A percentile compares a stretch with the other conserved stretches of the same genome.
These are phyloP conservation scores for Melanotaenia boesemani DNA, from an alignment of 2,797 vertebrate genomes.

Conservation along the genomic window DNA sequence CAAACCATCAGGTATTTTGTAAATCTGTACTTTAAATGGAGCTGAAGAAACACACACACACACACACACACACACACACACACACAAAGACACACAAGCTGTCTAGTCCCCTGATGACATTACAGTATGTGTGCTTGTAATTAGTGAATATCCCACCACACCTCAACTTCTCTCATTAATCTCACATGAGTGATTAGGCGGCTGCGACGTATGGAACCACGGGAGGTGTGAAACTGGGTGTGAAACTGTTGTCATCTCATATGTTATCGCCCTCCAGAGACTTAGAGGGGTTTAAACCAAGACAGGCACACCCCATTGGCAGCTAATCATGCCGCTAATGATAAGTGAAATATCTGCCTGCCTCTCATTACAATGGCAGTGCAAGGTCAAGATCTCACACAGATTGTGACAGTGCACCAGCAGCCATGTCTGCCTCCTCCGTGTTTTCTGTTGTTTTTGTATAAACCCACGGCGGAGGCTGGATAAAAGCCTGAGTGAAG, in stretches of 20 bases:
- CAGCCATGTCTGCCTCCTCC: neutral
- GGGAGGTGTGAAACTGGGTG: conserved; percentile 79
- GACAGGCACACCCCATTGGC: conserved; percentile 75
- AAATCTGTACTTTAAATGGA: conserved; percentile 38
- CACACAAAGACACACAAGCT: conserved; percentile 19
- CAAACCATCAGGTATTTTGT: conserved; percentile 36
- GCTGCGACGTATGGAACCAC: conserved; percentile 68
- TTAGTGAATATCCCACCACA: conserved; percentile 75
- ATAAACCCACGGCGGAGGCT: conserved; percentile 31
- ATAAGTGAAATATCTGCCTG: conserved; percentile 74
- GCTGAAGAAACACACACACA: conserved; percentile 8
- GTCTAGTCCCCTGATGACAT: conserved; percentile 49
- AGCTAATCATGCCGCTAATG: conserved; percentile 79
- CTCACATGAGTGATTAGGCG: conserved; percentile 81
- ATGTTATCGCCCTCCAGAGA: conserved; percentile 76
- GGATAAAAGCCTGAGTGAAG: conserved; percentile 40
- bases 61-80: conserved; percentile 7
- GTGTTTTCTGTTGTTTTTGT: conserved; percentile 39
- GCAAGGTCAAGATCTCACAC: conserved; percentile 71
- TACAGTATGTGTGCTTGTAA: conserved; percentile 64
- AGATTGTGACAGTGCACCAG: conserved; percentile 6
- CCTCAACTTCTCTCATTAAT: conserved; percentile 81
- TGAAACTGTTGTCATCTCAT: conserved; percentile 83
- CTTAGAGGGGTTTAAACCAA: conserved; percentile 64
- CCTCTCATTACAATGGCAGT: conserved; percentile 61